Evolutionary conservation across 2,113 vertebrate genomes (phyloP).

Genomic region (Clarias macrocephalus): DNA sequence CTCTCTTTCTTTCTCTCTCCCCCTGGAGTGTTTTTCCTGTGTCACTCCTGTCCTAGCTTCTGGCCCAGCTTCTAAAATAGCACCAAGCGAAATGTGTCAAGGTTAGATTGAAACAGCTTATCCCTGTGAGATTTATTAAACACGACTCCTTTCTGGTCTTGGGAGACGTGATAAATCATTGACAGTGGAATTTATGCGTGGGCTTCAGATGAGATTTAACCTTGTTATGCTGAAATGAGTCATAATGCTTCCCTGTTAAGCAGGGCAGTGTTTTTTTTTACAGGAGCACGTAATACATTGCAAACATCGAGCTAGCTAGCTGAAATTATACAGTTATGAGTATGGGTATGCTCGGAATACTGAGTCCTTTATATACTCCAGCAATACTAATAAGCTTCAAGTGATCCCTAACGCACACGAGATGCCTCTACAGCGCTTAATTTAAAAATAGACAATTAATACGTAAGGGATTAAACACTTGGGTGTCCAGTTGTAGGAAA

Average conservation of each 20-base stretch:
- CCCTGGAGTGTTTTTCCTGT: conserved; percentile 36
- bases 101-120: conserved; percentile 55
- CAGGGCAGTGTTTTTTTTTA: conserved; percentile 3
- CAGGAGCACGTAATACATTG: background rate
- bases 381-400: background rate
- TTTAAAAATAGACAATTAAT: background rate
- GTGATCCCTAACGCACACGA: background rate
- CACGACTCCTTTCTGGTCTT: conserved; percentile 50
- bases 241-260: conserved; percentile 40
- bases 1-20: background rate
- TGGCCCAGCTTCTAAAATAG: conserved; percentile 52
- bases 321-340: background rate
- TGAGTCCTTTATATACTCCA: background rate
- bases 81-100: conserved; percentile 54
- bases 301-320: conserved; percentile 4
- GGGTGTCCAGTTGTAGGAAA: background rate
- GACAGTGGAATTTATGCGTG: conserved; percentile 44
- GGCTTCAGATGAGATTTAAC: conserved; percentile 52
- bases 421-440: background rate
- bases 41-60: conserved; percentile 52
- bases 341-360: background rate
- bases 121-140: conserved; percentile 45
- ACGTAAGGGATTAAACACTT: background rate
- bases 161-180: conserved; percentile 49
- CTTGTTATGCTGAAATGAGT: conserved; percentile 51